Evolutionary conservation across 2,888 invertebrate species (phyloP), one percentile per base, ranked within the genome.

Genomic region (Lymantria monacha): DNA sequence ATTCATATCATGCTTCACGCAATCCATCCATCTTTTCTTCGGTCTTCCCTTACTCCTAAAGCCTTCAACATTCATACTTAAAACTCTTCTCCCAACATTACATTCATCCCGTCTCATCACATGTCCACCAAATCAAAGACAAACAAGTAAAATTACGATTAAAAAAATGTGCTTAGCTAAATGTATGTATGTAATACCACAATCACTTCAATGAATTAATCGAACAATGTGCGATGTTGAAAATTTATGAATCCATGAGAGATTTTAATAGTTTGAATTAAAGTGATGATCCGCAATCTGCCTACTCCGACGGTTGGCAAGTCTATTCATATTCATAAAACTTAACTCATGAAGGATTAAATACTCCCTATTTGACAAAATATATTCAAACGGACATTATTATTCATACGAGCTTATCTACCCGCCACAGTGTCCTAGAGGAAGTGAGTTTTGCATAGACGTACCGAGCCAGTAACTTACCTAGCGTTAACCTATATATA

Each of bases 401-500:
- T 66, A 66, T 66, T 66, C 66, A 66, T 66, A 62, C 50, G 46
- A 48, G 67, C 66, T 66, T 66, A 66, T 66, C 66, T 59, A 37
- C 48, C 49, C 43, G 47, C 53, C 48, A 33, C 66, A 66, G 67
- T 63, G 57, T 59, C 54, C 67, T 55, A 42, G 48, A 61, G 62
- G 64, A 64, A 66, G 55, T 55, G 11, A 51, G 57, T 66, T 66
- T 66, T 66, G 57, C 66, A 66, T 66, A 66, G 52, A 66, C 66
- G 61, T 66, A 56, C 41, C 44, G 11, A 46, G 14, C 12, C 14
- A 40, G 14, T 33, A 10, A 14, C 38, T 42, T 44, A 30, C 33
- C 48, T 44, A 66, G 58, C 56, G 52, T 52, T 65, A 65, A 61
- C 66, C 61, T 44, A 63, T 42, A n/a, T n/a, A n/a, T n/a, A n/a